These are phyloP conservation scores for Eurytoma adleriae DNA, from an alignment of 2,888 invertebrate species.

Conservation along the genomic window DNA sequence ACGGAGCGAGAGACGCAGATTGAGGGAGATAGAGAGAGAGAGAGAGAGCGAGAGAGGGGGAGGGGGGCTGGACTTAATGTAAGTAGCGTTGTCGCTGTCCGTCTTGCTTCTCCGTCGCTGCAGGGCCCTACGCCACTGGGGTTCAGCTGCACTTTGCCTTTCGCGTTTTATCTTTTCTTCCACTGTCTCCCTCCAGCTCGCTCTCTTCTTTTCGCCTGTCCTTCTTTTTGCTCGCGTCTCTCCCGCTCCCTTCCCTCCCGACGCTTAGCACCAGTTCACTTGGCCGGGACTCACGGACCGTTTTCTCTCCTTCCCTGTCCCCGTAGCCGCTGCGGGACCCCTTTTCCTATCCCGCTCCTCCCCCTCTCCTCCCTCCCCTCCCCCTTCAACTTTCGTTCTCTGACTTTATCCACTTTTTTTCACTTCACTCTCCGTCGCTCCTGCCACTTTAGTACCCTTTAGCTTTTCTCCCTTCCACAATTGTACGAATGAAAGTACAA, in stretches of 20 bases:
- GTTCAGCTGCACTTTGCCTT: slow-evolving; percentile 71
- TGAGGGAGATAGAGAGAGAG: slow-evolving; percentile 44
- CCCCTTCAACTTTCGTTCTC: slow-evolving; percentile 18
- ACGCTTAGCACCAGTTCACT: slow-evolving; percentile 64
- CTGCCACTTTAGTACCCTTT: too few species aligned
- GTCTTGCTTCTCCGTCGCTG: slow-evolving; percentile 9
- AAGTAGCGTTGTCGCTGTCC: slow-evolving; percentile 42
- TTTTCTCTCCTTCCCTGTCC: slow-evolving; percentile 40
- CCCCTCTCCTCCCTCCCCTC: slow-evolving; percentile 36
- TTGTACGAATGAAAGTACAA: too few species aligned
- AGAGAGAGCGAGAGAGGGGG: slow-evolving; percentile 41
- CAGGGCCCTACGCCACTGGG: slow-evolving; percentile 65
- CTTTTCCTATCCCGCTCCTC: slow-evolving; percentile 33
- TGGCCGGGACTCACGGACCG: slow-evolving; percentile 45
- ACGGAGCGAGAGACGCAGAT: slow-evolving; percentile 26
- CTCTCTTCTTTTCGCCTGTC: slow-evolving; percentile 48
- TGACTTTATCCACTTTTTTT: not conserved
- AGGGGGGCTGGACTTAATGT: slow-evolving; percentile 30
- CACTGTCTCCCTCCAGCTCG: slow-evolving; percentile 46
- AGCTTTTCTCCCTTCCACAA: too few species aligned
- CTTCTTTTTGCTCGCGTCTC: slow-evolving; percentile 56
- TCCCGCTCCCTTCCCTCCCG: slow-evolving; percentile 44
- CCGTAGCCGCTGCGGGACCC: slow-evolving; percentile 38
- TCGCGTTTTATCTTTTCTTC: slow-evolving; percentile 68
- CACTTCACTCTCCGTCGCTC: too few species aligned